phyloP scores from a whole-genome alignment of 2,797 vertebrate species.

The Sylvilagus floridanus region DNA sequence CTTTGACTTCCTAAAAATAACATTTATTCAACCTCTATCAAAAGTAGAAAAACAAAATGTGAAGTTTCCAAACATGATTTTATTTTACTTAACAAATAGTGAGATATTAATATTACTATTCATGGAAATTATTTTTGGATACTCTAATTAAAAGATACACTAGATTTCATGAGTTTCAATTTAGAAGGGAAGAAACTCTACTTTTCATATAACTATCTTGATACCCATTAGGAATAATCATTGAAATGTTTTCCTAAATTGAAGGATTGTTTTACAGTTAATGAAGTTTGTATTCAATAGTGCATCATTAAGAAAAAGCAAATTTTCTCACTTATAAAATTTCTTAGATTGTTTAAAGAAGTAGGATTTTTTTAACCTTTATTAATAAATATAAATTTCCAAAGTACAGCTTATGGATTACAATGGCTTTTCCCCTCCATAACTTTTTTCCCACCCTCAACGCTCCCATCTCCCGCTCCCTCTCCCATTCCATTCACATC shows the following conservation, averaged over 20 bases:
- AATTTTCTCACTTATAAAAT: constrained; percentile 27
- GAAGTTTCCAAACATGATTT: constrained; percentile 72
- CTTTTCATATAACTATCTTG: constrained; percentile 82
- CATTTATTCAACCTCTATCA: constrained; percentile 53
- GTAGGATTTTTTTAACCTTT: too few species aligned
- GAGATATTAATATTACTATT: constrained; percentile 74
- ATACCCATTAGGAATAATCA: constrained; percentile 81
- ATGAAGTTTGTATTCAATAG: constrained; percentile 70
- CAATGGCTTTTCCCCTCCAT: too few species aligned
- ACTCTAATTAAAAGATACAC: constrained; percentile 76
- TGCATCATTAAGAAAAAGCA: constrained; percentile 56
- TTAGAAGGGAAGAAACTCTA: constrained; percentile 64
- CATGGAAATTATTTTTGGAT: constrained; percentile 74
- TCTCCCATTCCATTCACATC: too few species aligned
- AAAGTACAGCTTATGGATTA: too few species aligned
- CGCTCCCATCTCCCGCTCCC: too few species aligned
- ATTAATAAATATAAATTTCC: too few species aligned
- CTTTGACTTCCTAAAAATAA: constrained; percentile 69
- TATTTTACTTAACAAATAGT: constrained; percentile 69
- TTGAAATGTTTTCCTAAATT: constrained; percentile 82
- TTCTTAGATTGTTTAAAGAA: constrained; percentile 47
- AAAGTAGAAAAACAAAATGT: constrained; percentile 63
- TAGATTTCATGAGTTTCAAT: constrained; percentile 65
- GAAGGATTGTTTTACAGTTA: constrained; percentile 73
- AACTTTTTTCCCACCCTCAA: too few species aligned